Base-by-base conservation (phyloP, 2,888 invertebrate species). In the Conomelus anceps region DNA sequence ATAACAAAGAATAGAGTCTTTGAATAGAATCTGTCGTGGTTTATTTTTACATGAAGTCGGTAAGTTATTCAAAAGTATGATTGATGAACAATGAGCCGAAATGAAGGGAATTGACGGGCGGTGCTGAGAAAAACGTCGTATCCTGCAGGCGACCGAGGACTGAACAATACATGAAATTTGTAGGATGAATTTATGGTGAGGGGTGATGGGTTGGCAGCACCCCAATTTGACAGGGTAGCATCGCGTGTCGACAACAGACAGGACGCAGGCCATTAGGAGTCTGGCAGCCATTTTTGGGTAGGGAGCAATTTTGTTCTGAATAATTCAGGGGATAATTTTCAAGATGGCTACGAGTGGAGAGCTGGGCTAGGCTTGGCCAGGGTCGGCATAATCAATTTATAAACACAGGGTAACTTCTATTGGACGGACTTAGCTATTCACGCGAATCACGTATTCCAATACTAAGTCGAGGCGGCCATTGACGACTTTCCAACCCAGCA, bases 231-330 rank as follows among this genome's bases (percentile, higher is more conserved):
- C 23, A 86, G 86, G 86, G 63, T 86, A 26, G 24, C 29, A 29
- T 86, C 29, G 86, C 86, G 86, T 86, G 86, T 23, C 86, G 26
- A 20, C n/a, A n/a, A 23, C 24, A 23, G 86, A 86, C 86, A 86
- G 86, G 86, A 86, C 86, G 7, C 86, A 23, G 24, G 11, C 86
- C 24, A 86, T 86, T 86, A 86, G 23, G 0, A 22, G 29, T 22
- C 29, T 29, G 86, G 86, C 86, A 23, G 86, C 86, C 86, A 86
- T 86, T 86, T 86, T 86, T 26, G 86, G n/a, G 6, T 24, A 23
- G 86, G 85, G 85, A 29, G 86, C 86, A 86, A 86, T 86, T 86
- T 86, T 86, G 86, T 86, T 29, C 26, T 86, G 86, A 86, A 86
- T 86, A 86, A 86, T 86, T 86, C 29, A 86, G 22, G 24, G 86